Evolutionary conservation across 2,113 vertebrate genomes (phyloP), one percentile per base, ranked within the genome.

Genomic region (Oncorhynchus tshawytscha): DNA sequence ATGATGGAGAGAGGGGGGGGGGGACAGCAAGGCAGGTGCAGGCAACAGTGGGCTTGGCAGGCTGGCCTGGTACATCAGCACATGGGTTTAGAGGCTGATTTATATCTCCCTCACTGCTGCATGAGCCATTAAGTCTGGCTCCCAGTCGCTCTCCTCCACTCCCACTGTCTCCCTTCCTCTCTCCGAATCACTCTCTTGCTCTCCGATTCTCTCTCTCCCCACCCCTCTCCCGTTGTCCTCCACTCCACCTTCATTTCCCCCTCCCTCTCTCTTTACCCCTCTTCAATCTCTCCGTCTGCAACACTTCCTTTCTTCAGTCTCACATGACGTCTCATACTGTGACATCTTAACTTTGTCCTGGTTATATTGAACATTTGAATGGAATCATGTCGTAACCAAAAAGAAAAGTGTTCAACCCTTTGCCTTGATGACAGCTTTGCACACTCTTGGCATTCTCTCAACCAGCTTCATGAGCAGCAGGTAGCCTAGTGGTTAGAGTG

Each of bases 51-150:
- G 75, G 77, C 7, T 22, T 59, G 79, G 74, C 77, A 84, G 72
- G 78, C 67, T 75, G 48, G 76, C 77, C 73, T 62, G 78, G 73
- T 74, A 68, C 80, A 84, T 81, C 81, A 78, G 77, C 75, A 51
- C 75, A 39, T 27, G 70, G 81, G 89, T 88, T 88, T 85, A 86
- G 73, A 75, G 81, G 75, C 82, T 82, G 89, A 82, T 84, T 89
- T 85, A 84, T 74, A 72, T 84, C 67, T 67, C 83, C 64, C 69
- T 76, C 24, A 18, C 25, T 15, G 20, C 77, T 83, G 78, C 80
- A 80, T 74, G 86, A 75, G 74, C 79, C 82, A 31, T 92, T 88
- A 84, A 76, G 65, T 73, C 81, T 79, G 70, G 78, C 49, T 24
- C 39, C 20, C 18, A 59, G 25, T 72, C 70, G 1, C 18, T 57